A percentile compares a stretch with the other conserved stretches of the same genome.
phyloP scores from a whole-genome alignment of 23 tunicate genomes.

The Styela clava region DNA sequence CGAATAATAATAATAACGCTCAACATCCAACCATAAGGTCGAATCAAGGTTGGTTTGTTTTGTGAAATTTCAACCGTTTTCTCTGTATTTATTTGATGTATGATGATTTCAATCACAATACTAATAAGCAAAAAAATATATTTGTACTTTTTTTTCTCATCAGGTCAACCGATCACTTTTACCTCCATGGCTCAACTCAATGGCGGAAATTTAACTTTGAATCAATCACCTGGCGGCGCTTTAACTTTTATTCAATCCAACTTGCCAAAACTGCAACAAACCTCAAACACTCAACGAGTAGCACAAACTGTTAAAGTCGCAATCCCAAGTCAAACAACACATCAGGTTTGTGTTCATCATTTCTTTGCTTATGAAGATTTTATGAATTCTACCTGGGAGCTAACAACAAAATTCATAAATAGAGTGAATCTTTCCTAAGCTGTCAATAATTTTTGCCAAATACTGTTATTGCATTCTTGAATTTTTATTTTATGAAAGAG shows the following conservation, averaged over 20 bases:
- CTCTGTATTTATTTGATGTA: too few species aligned
- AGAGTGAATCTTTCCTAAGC: too few species aligned
- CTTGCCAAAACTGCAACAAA: slow-evolving; percentile 18
- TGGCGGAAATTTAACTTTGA: slow-evolving; percentile 15
- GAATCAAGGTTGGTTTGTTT: slow-evolving; percentile 22
- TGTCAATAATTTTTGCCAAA: too few species aligned
- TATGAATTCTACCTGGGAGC: too few species aligned
- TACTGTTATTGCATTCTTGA: too few species aligned
- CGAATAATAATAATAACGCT: not conserved
- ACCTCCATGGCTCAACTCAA: slow-evolving; percentile 31
- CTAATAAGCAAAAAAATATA: too few species aligned
- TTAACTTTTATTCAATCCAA: not conserved
- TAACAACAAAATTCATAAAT: too few species aligned
- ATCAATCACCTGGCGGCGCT: slow-evolving; percentile 8
- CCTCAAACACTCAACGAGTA: not conserved
- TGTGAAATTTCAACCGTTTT: too few species aligned
- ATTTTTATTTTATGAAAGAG: too few species aligned
- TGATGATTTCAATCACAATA: too few species aligned
- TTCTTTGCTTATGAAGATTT: not conserved
- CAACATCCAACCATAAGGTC: slow-evolving; percentile 20
- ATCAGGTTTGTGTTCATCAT: slow-evolving; percentile 8
- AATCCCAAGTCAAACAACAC: slow-evolving; percentile 13
- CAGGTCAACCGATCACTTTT: slow-evolving; percentile 35
- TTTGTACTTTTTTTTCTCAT: too few species aligned
- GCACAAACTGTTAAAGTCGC: slow-evolving; percentile 27